These are phyloP conservation scores for Endotricha flammealis DNA, from an alignment of 2,888 invertebrate genomes.

Conservation along the genomic window DNA sequence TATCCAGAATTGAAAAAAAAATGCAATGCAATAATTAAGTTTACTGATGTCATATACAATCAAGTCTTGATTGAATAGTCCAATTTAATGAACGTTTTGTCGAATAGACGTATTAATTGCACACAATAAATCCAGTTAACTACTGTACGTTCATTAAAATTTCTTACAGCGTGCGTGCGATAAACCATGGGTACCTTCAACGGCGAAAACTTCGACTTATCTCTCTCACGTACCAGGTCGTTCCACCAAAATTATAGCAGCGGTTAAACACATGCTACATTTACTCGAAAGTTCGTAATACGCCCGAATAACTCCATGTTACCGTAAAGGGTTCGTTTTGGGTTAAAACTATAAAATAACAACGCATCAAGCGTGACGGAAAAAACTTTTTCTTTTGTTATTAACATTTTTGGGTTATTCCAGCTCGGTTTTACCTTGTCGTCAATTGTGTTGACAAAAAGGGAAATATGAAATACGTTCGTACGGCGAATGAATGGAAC, in stretches of 20 bases:
- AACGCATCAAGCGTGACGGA: no score
- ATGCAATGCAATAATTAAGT: no score
- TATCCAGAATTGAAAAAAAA: no score
- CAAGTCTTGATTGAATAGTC: no score
- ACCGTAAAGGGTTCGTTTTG: slow-evolving; percentile 29
- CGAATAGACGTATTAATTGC: slow-evolving; percentile 4
- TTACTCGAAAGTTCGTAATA: slow-evolving; percentile 71
- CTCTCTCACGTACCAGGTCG: slow-evolving; percentile 72
- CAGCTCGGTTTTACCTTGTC: no score
- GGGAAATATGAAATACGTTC: no score
- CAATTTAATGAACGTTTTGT: not conserved
- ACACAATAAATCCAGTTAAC: slow-evolving; percentile 54
- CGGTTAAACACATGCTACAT: slow-evolving; percentile 76
- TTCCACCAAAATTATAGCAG: slow-evolving; percentile 68
- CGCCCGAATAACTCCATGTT: slow-evolving; percentile 65
- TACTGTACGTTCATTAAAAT: slow-evolving; percentile 67
- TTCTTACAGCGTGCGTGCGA: slow-evolving; percentile 70
- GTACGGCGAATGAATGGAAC: no score
- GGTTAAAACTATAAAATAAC: slow-evolving; percentile 9
- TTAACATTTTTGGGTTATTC: no score
- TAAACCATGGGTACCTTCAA: slow-evolving; percentile 58
- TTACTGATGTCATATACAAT: no score
- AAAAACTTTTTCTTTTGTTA: no score
- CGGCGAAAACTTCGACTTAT: slow-evolving; percentile 73
- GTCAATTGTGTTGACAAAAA: no score